phyloP scores from a whole-genome alignment of 2,888 invertebrate genomes.

The Tinea semifulvella region DNA sequence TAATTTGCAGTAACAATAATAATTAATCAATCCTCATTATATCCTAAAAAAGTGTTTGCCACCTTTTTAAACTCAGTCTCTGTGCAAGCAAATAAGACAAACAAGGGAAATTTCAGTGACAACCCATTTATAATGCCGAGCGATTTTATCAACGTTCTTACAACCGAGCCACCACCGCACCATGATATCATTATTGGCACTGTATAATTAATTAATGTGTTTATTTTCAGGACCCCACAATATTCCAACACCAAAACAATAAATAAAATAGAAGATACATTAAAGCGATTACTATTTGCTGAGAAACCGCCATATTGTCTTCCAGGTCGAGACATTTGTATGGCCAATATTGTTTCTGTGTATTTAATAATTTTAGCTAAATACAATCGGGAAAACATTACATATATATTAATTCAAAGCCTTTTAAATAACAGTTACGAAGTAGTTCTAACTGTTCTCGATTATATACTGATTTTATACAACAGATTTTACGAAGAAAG shows the following conservation, averaged over 20 bases:
- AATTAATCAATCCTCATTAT: too few species aligned
- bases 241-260: conserved; percentile 24
- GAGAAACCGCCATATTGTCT: conserved; percentile 19
- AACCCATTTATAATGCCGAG: too few species aligned
- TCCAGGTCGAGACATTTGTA: conserved; percentile 34
- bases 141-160: too few species aligned
- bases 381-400: conserved; percentile 18
- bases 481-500: conserved; percentile 25
- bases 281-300: conserved; percentile 29
- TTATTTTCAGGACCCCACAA: conserved; percentile 33
- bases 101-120: too few species aligned
- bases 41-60: too few species aligned
- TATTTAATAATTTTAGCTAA: conserved; percentile 25
- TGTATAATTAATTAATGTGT: too few species aligned
- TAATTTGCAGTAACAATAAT: too few species aligned
- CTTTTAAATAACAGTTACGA: conserved; percentile 31
- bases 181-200: too few species aligned
- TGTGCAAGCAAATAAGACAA: too few species aligned
- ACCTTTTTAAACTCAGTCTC: too few species aligned
- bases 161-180: too few species aligned
- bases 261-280: conserved; percentile 20
- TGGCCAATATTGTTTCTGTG: conserved; percentile 29
- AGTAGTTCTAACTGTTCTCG: conserved; percentile 27
- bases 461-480: conserved; percentile 30
- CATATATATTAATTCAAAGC: conserved; percentile 22